A percentile compares a stretch with the other conserved stretches of the same genome.
Evolutionary conservation across 2,888 invertebrate species (phyloP).

Genomic region (Amiota minor): DNA sequence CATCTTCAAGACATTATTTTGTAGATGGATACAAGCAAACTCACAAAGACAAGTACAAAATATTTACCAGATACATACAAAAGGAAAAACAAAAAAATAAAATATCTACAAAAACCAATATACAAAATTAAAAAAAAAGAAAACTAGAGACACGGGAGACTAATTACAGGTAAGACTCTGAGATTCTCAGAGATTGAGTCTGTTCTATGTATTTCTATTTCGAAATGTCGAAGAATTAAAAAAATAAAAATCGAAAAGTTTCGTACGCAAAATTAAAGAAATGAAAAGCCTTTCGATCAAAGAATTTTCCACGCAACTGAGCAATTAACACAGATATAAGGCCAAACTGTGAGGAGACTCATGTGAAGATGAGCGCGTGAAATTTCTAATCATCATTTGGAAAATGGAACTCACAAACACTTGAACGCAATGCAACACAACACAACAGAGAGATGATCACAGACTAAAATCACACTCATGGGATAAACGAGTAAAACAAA

Average conservation of each 20-base stretch:
- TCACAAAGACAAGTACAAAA: not conserved
- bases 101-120: conserved; percentile 23
- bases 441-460: conserved; percentile 39
- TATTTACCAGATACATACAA: too few species aligned
- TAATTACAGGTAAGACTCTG: conserved; percentile 66
- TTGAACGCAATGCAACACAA: conserved; percentile 41
- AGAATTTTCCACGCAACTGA: conserved; percentile 65
- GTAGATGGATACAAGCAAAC: not conserved
- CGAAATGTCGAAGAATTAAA: conserved; percentile 36
- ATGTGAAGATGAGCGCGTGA: conserved; percentile 45
- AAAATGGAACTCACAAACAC: conserved; percentile 35
- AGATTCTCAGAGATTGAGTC: conserved; percentile 43
- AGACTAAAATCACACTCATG: not conserved
- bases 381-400: conserved; percentile 40
- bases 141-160: conserved; percentile 53
- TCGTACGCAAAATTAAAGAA: conserved; percentile 40
- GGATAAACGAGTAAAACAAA: conserved; percentile 39
- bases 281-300: conserved; percentile 42
- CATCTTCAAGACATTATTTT: conserved; percentile 17
- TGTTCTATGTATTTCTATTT: conserved; percentile 47
- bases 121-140: not conserved
- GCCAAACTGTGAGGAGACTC: conserved; percentile 44
- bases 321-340: conserved; percentile 68
- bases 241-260: conserved; percentile 45
- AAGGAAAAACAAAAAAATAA: conserved; percentile 34